Percentiles rank a stretch among this genome's conserved stretches.
Conservation (phyloP, 2,797 vertebrate genomes). For the Erethizon dorsatum region DNA sequence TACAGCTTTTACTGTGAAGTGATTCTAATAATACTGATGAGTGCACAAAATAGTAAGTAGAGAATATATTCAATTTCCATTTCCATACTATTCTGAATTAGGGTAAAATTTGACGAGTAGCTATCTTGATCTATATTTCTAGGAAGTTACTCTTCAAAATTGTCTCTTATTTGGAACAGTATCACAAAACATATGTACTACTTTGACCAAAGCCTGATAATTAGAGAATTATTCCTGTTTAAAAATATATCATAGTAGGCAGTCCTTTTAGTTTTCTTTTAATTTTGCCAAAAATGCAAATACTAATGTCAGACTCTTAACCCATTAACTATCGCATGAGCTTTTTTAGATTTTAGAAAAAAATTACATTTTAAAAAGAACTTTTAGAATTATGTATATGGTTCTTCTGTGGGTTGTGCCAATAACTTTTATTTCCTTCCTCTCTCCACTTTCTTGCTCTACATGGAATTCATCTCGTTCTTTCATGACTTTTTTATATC, state of each 20-base stretch:
- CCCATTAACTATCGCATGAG: not conserved
- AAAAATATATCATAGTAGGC: not conserved
- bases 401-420: not conserved
- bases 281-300: not conserved
- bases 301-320: not conserved
- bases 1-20: constrained; percentile 5
- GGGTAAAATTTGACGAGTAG: constrained; percentile 3
- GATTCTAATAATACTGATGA: constrained; percentile 29
- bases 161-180: not conserved
- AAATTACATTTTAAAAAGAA: not conserved
- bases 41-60: not conserved
- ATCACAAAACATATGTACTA: not conserved
- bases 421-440: not conserved
- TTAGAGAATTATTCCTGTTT: not conserved
- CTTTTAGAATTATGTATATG: not conserved
- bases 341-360: not conserved
- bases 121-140: constrained; percentile 3
- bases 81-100: constrained; percentile 2
- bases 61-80: constrained; percentile 3
- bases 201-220: not conserved
- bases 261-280: not conserved
- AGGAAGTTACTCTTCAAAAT: not conserved
- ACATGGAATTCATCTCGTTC: not conserved
- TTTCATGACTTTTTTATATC: not conserved
- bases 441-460: not conserved